A percentile compares a stretch with the other conserved stretches of the same genome.
These are phyloP conservation scores for Phoxinus phoxinus DNA, from an alignment of 2,113 vertebrate species.

Conservation along the genomic window DNA sequence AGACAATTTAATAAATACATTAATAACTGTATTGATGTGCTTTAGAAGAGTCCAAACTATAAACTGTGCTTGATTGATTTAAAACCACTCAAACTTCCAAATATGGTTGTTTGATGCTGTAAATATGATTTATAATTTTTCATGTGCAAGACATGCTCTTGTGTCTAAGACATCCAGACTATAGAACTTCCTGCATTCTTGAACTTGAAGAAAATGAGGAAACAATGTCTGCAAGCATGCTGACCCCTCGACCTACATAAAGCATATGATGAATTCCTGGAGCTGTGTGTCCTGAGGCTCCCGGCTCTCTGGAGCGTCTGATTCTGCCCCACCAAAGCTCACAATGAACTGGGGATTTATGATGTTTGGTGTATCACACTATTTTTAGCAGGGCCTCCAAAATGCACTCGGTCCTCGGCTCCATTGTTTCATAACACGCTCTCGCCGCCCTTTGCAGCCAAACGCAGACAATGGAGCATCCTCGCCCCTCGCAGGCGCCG, in stretches of 20 bases:
- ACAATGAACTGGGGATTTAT: neutral
- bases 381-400: conserved; percentile 42
- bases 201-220: conserved; percentile 45
- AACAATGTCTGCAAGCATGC: conserved; percentile 66
- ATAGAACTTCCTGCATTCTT: conserved; percentile 54
- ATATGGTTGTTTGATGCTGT: neutral
- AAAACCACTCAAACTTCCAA: neutral
- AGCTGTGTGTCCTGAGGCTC: conserved; percentile 45
- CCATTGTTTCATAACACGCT: conserved; percentile 62
- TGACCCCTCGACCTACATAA: conserved; percentile 54
- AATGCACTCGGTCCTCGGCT: conserved; percentile 32
- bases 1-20: no score
- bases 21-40: neutral
- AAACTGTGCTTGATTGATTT: neutral
- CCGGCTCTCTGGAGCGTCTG: neutral
- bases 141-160: conserved; percentile 66
- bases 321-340: conserved; percentile 1
- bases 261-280: conserved; percentile 64
- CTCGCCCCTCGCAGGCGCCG: conserved; percentile 50
- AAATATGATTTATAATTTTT: conserved; percentile 18
- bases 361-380: conserved; percentile 16
- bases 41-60: neutral
- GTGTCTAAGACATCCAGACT: conserved; percentile 61
- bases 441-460: conserved; percentile 11
- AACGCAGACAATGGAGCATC: conserved; percentile 63